Evolutionary conservation across 2,113 vertebrate genomes (phyloP).

Genomic region (Strigops habroptila): DNA sequence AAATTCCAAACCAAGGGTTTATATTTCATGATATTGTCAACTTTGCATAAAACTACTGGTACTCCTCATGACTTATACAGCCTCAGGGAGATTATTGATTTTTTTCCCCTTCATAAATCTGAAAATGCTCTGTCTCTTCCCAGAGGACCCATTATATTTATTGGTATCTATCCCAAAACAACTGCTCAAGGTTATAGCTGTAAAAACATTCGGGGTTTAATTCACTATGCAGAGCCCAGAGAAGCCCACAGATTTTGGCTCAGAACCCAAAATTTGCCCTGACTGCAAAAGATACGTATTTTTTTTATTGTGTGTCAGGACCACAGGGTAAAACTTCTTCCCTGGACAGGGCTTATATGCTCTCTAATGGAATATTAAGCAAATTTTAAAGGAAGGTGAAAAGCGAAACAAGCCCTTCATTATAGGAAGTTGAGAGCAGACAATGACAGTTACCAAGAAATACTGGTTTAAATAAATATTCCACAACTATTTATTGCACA

Average conservation of each 20-base stretch:
- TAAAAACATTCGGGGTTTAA: slow-evolving; percentile 72
- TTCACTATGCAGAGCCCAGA: background rate
- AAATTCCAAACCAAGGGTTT: slow-evolving; percentile 65
- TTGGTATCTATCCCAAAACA: slow-evolving; percentile 82
- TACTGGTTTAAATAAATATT: background rate
- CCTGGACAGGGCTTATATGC: background rate
- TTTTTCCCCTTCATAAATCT: slow-evolving; percentile 81
- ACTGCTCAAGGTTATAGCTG: slow-evolving; percentile 80
- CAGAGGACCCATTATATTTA: slow-evolving; percentile 81
- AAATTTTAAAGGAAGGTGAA: background rate
- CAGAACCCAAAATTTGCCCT: background rate
- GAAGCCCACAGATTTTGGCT: background rate
- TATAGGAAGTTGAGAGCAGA: background rate
- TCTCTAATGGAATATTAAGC: background rate
- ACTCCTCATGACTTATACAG: slow-evolving; percentile 74
- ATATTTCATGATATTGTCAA: slow-evolving; percentile 77
- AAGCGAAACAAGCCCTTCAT: background rate
- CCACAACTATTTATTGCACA: background rate
- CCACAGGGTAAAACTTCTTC: background rate
- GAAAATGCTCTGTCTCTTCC: slow-evolving; percentile 75
- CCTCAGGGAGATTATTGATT: slow-evolving; percentile 78
- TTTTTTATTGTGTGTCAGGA: background rate
- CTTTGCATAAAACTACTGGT: slow-evolving; percentile 74
- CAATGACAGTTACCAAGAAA: background rate
- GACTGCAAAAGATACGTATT: background rate